Conservation (phyloP, 2,113 vertebrate species). For the Mus pahari region DNA sequence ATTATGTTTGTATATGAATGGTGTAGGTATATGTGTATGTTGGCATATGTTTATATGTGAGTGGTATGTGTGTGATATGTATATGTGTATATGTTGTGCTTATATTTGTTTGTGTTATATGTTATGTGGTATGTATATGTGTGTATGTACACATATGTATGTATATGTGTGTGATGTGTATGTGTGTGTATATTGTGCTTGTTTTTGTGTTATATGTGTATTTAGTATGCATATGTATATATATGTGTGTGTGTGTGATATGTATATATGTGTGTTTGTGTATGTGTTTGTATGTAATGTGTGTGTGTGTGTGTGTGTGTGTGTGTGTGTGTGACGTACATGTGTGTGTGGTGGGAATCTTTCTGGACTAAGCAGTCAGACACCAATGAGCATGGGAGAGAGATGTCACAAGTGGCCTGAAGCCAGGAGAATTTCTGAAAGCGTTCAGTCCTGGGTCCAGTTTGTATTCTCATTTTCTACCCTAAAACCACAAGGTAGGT, state of each 20-base stretch:
- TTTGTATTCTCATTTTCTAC: neutral
- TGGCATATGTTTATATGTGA: neutral
- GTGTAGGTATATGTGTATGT: neutral
- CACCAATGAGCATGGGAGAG: neutral
- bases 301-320: neutral
- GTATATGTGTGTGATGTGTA: accelerated
- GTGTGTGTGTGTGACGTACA: neutral
- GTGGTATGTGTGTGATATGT: too few species aligned
- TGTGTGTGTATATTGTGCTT: neutral
- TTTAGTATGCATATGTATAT: neutral
- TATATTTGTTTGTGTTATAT: neutral
- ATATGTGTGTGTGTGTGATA: neutral
- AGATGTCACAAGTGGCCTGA: neutral
- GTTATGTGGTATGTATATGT: neutral
- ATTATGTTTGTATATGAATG: neutral
- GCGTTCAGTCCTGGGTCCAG: neutral
- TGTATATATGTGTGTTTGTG: neutral
- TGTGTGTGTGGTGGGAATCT: neutral
- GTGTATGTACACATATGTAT: neutral
- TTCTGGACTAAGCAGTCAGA: neutral
- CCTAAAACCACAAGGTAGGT: too few species aligned
- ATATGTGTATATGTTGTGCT: neutral
- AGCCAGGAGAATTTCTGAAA: neutral
- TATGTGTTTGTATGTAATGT: neutral
- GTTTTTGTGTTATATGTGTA: too few species aligned